Evolutionary conservation across 2,797 vertebrate genomes (phyloP).

Genomic region (Amblyopsis hoosieri): DNA sequence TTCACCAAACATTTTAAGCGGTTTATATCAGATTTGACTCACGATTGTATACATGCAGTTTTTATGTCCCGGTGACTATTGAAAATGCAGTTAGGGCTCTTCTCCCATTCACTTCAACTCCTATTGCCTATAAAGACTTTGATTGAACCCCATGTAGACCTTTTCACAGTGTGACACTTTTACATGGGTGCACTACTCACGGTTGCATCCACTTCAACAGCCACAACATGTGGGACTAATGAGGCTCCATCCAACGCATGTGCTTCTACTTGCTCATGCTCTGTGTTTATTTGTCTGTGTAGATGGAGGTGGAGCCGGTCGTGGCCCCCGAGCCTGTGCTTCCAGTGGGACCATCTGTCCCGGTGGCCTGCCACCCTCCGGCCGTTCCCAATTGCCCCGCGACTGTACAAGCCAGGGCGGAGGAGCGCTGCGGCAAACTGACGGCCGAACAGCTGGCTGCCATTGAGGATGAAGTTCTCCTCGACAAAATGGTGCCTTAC

Average conservation of each 20-base stretch:
- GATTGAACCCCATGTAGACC: too few relatives aligned
- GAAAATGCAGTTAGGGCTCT: too few relatives aligned
- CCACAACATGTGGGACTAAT: too few relatives aligned
- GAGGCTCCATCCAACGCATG: background rate
- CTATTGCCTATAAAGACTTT: too few relatives aligned
- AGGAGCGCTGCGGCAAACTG: constrained; percentile 71
- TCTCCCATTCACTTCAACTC: too few relatives aligned
- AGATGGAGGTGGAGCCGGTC: constrained; percentile 84
- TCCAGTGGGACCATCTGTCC: constrained; percentile 55
- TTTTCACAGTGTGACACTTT: too few relatives aligned
- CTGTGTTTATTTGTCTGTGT: constrained; percentile 22
- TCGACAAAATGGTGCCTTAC: constrained; percentile 94
- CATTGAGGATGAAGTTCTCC: constrained; percentile 90
- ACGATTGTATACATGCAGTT: too few relatives aligned
- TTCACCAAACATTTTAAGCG: too few relatives aligned
- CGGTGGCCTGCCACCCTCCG: constrained; percentile 49
- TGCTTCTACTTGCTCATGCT: background rate
- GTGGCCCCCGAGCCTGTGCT: constrained; percentile 66
- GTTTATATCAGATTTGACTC: too few relatives aligned
- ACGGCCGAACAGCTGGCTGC: constrained; percentile 82
- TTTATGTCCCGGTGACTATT: too few relatives aligned
- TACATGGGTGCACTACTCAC: too few relatives aligned
- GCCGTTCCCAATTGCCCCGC: constrained; percentile 77
- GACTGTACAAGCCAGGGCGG: constrained; percentile 63
- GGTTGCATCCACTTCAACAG: too few relatives aligned